These are phyloP conservation scores for Pseudomyrmex pallidus DNA, from an alignment of 1,140 invertebrate species.

Conservation along the genomic window DNA sequence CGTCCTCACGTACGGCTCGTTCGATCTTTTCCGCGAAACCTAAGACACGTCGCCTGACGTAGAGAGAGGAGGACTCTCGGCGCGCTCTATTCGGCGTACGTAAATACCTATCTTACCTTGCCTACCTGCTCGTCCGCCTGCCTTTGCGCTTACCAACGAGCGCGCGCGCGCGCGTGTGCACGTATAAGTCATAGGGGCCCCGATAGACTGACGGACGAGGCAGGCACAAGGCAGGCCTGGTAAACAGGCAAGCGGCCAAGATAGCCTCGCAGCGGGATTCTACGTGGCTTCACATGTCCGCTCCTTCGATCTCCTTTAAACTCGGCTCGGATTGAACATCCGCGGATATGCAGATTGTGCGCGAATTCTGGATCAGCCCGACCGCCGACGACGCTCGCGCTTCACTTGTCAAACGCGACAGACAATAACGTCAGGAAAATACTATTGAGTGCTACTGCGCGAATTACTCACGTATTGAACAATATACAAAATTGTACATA, in stretches of 20 bases:
- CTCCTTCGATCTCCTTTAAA: conserved; percentile 51
- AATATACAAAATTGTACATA: not conserved
- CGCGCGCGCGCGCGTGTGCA: conserved; percentile 40
- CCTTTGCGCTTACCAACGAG: conserved; percentile 55
- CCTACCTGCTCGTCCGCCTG: conserved; percentile 39
- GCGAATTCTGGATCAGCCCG: conserved; percentile 6
- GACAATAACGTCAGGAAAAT: not conserved
- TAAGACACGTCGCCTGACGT: conserved; percentile 74
- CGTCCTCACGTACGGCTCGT: conserved; percentile 80
- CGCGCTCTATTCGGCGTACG: conserved; percentile 70
- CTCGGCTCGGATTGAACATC: conserved; percentile 17
- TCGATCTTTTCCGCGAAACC: conserved; percentile 83
- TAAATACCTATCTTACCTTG: conserved; percentile 57
- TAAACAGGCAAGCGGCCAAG: conserved; percentile 49
- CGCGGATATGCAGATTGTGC: conserved; percentile 25
- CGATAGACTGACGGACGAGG: conserved; percentile 57
- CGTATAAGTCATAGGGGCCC: conserved; percentile 54
- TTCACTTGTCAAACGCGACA: not conserved
- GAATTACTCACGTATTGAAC: not conserved
- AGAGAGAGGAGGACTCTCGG: conserved; percentile 55
- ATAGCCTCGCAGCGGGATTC: conserved; percentile 52
- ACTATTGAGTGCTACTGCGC: not conserved
- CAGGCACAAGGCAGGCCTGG: conserved; percentile 38
- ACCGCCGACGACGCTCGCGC: not conserved
- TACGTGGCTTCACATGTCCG: conserved; percentile 57